phyloP scores from a whole-genome alignment of 2,888 invertebrate species.

The Morinoia aosen region DNA sequence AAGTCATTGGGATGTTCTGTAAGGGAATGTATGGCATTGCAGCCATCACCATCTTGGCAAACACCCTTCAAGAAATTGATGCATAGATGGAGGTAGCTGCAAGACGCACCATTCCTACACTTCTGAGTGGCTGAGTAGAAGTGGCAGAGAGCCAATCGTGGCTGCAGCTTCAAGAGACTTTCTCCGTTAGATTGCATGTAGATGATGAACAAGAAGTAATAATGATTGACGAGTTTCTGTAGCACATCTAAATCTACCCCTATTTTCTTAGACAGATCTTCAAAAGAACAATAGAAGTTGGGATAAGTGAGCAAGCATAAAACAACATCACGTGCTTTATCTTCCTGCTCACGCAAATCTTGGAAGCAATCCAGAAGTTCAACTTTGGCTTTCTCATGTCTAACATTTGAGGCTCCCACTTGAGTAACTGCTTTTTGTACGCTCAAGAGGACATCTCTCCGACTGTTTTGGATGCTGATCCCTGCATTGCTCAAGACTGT shows the following conservation, averaged over 20 bases:
- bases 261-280: not conserved
- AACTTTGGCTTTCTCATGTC: conserved; percentile 6
- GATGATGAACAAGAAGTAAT: conserved; percentile 29
- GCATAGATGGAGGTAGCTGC: conserved; percentile 20
- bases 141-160: conserved; percentile 33
- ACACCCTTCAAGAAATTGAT: not conserved
- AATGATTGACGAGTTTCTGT: conserved; percentile 6
- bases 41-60: not conserved
- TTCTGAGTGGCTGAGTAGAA: not conserved
- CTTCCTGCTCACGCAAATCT: not conserved
- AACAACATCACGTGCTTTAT: not conserved
- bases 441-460: not conserved
- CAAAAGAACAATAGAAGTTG: not conserved
- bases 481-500: not conserved
- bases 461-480: not conserved
- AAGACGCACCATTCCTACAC: not conserved
- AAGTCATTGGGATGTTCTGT: not conserved
- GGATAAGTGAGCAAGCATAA: not conserved
- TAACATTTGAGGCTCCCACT: not conserved
- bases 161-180: conserved; percentile 33
- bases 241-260: not conserved
- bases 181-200: not conserved
- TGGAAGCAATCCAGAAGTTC: not conserved
- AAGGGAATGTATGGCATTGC: not conserved
- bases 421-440: not conserved